phyloP scores from a whole-genome alignment of 1,140 invertebrate genomes.

The Brachionus plicatilis region DNA sequence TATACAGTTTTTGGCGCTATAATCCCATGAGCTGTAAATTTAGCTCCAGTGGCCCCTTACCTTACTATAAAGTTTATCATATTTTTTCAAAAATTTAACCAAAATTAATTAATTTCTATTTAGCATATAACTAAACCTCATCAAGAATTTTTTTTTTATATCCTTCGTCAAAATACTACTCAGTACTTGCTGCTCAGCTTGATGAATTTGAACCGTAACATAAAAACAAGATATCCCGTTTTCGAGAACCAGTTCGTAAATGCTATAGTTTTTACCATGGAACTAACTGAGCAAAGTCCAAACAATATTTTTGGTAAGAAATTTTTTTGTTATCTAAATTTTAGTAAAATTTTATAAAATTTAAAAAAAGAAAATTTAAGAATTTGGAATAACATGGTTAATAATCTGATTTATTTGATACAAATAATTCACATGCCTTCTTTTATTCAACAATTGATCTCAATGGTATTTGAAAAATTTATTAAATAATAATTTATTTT shows the following conservation, averaged over 20 bases:
- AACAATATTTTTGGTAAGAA: not conserved
- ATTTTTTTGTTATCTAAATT: not conserved
- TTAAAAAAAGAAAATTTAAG: conserved; percentile 33
- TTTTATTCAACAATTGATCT: not conserved
- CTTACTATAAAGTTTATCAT: not conserved
- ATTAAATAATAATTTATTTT: not conserved
- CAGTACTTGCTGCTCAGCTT: conserved; percentile 11
- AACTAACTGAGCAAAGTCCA: conserved; percentile 19
- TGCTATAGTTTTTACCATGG: not conserved
- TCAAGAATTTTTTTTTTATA: conserved; percentile 6
- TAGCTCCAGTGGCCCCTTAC: conserved; percentile 22
- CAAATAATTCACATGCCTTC: conserved; percentile 3
- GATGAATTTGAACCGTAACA: not conserved
- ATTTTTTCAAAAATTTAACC: too few relatives aligned
- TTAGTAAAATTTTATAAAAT: not conserved
- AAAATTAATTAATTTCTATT: not conserved
- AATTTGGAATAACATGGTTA: conserved; percentile 36
- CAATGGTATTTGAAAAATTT: not conserved
- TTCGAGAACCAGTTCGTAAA: conserved; percentile 16
- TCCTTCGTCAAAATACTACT: conserved; percentile 22
- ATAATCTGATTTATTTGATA: not conserved
- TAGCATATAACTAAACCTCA: conserved; percentile 32
- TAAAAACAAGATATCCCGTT: not conserved
- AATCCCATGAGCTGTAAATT: conserved; percentile 14
- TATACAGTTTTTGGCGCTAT: conserved; percentile 37